Percentiles rank a stretch among this genome's conserved stretches.
These are phyloP conservation scores for Tenthredo amoena DNA, from an alignment of 2,888 invertebrate species.

Conservation along the genomic window DNA sequence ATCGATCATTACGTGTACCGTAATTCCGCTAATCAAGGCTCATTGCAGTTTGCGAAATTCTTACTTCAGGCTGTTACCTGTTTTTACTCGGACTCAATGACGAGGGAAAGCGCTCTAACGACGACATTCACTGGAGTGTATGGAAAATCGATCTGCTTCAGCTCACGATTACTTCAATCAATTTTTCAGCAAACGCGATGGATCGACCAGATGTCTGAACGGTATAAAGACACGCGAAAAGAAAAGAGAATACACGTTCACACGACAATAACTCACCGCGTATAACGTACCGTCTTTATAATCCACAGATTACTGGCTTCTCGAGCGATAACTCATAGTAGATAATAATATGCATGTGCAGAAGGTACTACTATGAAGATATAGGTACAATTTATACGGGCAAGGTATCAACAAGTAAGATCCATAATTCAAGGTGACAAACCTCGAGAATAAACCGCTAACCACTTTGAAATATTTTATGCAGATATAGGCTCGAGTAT, in stretches of 20 bases:
- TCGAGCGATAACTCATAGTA: slow-evolving; percentile 61
- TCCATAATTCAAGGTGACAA: slow-evolving; percentile 63
- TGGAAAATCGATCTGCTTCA: not conserved
- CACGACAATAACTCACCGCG: slow-evolving; percentile 55
- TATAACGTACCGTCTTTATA: slow-evolving; percentile 51
- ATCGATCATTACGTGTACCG: slow-evolving; percentile 37
- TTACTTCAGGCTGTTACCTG: not conserved
- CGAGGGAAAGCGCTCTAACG: slow-evolving; percentile 6
- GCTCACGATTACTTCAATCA: not conserved
- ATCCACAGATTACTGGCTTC: slow-evolving; percentile 59
- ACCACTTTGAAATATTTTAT: not conserved
- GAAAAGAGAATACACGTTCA: slow-evolving; percentile 55
- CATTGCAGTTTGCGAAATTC: slow-evolving; percentile 33
- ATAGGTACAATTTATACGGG: slow-evolving; percentile 58
- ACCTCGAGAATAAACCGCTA: slow-evolving; percentile 15
- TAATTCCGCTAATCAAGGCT: slow-evolving; percentile 43
- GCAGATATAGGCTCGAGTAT: not conserved
- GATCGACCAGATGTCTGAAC: not conserved
- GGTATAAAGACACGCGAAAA: slow-evolving; percentile 23
- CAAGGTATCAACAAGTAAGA: slow-evolving; percentile 60
- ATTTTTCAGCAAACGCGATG: not conserved
- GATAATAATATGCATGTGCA: slow-evolving; percentile 50
- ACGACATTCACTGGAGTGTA: not conserved
- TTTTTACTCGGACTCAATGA: slow-evolving; percentile 26
- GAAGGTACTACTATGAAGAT: slow-evolving; percentile 40